Evolutionary conservation across 1,140 invertebrate genomes (phyloP), one percentile per base, ranked within the genome.

Genomic region (Pseudomyrmex dendroicus): DNA sequence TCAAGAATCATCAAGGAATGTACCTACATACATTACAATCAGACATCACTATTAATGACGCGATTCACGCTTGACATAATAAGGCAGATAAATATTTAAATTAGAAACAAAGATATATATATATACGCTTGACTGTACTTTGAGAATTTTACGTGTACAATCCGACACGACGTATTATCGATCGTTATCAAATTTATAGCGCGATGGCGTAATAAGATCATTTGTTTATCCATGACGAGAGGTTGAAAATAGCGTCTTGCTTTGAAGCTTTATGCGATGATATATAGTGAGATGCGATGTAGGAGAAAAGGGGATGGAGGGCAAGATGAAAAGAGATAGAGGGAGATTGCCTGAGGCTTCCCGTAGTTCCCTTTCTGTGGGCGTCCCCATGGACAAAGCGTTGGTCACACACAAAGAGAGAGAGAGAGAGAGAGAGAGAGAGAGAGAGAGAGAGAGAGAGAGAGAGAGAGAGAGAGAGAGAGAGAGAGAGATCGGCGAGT

Each of bases 311-410:
- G 13, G 74, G 50, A 57, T 56, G 68, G 50, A 72, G 22, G 25
- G 48, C 44, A 35, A 12, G 15, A 12, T 52, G 20, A 17, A 12
- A 12, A 13, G 25, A 13, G 25, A 56, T 35, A 25, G 17, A 44
- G 25, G 8, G 52, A 66, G 9, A 17, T 10, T 15, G 44, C 59
- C 22, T 22, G 10, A 46, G 54, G 66, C 52, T 72, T 59, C 20
- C 56, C 44, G 10, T 25, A 22, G 63, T 10, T 35, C 35, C 54
- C 35, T 78, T 70, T 77, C 74, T 56, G 62, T 17, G 44, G 15
- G 54, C 64, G 54, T 70, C 54, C 63, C 63, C 48, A n/a, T 72
- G 66, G 44, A 80, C 76, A 72, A 80, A 80, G 76, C 20, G 35
- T 78, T 44, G 74, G 35, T 70, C 76, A 25, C 56, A 78, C 64